phyloP scores from a whole-genome alignment of 2,888 invertebrate species.

The Lycia hirtaria region DNA sequence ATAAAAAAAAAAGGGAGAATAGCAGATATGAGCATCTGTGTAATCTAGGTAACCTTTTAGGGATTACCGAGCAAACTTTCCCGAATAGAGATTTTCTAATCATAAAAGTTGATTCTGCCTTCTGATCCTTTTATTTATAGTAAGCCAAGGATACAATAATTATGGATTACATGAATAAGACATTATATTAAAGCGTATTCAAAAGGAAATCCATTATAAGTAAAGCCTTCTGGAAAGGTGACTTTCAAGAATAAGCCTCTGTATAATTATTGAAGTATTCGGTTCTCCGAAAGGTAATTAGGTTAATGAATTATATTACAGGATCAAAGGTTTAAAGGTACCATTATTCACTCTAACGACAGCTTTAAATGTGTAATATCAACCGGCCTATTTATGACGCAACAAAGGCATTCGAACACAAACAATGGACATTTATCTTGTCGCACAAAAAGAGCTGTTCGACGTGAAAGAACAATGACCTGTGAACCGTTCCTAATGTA shows the following conservation, averaged over 20 bases:
- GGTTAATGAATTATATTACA: neutral
- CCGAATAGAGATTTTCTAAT: too few relatives aligned
- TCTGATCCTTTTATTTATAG: neutral
- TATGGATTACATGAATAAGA: neutral
- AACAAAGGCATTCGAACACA: slow-evolving; percentile 59
- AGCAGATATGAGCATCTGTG: too few relatives aligned
- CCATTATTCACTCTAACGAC: slow-evolving; percentile 10
- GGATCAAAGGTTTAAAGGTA: neutral
- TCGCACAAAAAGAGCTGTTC: slow-evolving; percentile 65
- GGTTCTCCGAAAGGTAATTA: slow-evolving; percentile 1
- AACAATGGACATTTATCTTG: slow-evolving; percentile 74
- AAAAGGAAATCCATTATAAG: neutral
- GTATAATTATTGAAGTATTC: slow-evolving; percentile 4
- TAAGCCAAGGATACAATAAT: neutral
- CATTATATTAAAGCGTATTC: neutral
- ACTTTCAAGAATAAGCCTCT: slow-evolving; percentile 9
- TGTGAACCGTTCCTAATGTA: slow-evolving; percentile 73
- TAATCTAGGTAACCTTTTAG: too few relatives aligned
- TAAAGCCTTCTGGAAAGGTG: slow-evolving; percentile 7
- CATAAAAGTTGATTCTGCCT: too few relatives aligned
- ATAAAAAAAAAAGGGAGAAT: too few relatives aligned
- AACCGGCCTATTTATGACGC: slow-evolving; percentile 40
- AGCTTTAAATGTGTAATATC: slow-evolving; percentile 6
- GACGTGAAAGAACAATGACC: slow-evolving; percentile 80
- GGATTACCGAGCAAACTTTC: too few relatives aligned